Evolutionary conservation across 2,888 invertebrate species (phyloP).

Genomic region (Tetrapedia diversipes): DNA sequence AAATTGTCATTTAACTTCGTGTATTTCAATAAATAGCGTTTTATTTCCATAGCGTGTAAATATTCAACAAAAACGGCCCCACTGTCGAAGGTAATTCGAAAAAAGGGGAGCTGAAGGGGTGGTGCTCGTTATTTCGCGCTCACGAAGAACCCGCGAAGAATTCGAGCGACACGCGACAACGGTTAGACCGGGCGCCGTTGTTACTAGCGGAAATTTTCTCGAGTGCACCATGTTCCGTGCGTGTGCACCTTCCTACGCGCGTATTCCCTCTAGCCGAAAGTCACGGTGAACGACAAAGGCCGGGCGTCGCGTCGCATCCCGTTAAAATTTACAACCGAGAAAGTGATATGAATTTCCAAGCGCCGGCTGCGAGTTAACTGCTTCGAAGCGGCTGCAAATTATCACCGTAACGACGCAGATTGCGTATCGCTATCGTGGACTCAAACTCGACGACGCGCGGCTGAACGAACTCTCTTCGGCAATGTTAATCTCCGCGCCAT

Average conservation of each 20-base stretch:
- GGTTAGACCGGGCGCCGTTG: background rate
- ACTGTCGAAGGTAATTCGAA: background rate
- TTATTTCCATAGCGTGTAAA: no score
- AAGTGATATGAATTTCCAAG: conserved; percentile 22
- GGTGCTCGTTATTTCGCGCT: conserved; percentile 25
- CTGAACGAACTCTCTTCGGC: no score
- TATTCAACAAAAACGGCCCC: no score
- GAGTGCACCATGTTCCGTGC: background rate
- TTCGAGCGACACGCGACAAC: background rate
- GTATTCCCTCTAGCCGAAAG: background rate
- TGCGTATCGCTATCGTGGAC: background rate
- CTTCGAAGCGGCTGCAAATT: conserved; percentile 14
- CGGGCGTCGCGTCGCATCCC: no score
- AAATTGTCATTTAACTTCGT: no score
- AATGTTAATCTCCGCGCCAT: no score
- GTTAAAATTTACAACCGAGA: background rate
- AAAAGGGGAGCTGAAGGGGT: background rate
- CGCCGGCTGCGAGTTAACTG: background rate
- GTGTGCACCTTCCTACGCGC: no score
- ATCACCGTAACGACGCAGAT: background rate
- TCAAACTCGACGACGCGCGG: background rate
- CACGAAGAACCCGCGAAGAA: conserved; percentile 5
- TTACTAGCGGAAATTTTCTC: conserved; percentile 22
- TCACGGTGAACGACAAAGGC: conserved; percentile 10
- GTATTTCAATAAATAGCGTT: no score